A percentile compares a stretch with the other conserved stretches of the same genome.
Conservation (phyloP, 2,797 vertebrate species). For the Serranus cabrilla region DNA sequence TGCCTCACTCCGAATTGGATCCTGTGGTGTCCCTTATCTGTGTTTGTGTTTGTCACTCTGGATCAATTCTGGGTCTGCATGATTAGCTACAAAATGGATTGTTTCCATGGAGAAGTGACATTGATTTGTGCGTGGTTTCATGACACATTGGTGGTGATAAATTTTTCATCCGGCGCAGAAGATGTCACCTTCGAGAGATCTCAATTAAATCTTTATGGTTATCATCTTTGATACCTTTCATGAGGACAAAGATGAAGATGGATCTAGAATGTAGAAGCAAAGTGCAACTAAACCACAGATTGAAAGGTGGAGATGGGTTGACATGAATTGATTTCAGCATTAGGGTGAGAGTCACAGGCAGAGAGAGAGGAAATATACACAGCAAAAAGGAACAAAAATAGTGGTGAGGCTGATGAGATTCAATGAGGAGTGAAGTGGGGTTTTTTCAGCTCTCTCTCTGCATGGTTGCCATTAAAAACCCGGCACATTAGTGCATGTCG, state of each 20-base stretch:
- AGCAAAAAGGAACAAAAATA: constrained; percentile 12
- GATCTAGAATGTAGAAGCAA: constrained; percentile 3
- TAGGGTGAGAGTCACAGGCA: neutral
- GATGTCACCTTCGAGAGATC: constrained; percentile 37
- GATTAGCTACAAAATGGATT: constrained; percentile 32
- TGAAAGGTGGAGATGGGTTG: constrained; percentile 17
- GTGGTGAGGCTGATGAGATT: constrained; percentile 36
- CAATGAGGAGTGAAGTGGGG: constrained; percentile 47
- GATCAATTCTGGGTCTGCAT: neutral
- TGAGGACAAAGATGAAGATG: constrained; percentile 8
- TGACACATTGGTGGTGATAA: constrained; percentile 28
- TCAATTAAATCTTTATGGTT: constrained; percentile 33
- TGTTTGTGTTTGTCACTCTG: constrained; percentile 10
- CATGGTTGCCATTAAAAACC: constrained; percentile 43
- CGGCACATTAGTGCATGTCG: constrained; percentile 10
- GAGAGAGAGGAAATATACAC: constrained; percentile 22
- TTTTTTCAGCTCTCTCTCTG: constrained; percentile 42
- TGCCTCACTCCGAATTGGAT: constrained; percentile 6
- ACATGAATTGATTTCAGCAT: constrained; percentile 19
- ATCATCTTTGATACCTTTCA: constrained; percentile 11
- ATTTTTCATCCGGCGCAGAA: constrained; percentile 14
- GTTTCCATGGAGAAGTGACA: constrained; percentile 35
- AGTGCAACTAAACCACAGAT: constrained; percentile 14
- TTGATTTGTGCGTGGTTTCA: constrained; percentile 28
- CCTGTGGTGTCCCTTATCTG: constrained; percentile 14